phyloP scores from a whole-genome alignment of 1,140 invertebrate genomes.

The Leptinotarsa defecta region DNA sequence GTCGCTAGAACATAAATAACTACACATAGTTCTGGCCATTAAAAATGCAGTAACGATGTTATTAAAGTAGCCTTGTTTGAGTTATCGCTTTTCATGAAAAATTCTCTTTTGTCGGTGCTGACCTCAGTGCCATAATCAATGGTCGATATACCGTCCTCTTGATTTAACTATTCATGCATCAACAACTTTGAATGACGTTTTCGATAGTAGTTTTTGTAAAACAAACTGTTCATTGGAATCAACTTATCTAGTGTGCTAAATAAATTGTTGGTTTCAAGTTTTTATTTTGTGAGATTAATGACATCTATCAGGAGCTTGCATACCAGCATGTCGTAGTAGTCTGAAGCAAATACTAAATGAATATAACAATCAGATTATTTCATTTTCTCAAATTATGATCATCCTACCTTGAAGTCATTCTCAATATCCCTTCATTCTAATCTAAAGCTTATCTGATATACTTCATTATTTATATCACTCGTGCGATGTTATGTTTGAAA shows the following conservation, averaged over 20 bases:
- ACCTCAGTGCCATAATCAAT: constrained; percentile 14
- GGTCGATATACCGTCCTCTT: constrained; percentile 1
- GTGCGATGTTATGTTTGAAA: no score
- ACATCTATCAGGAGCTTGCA: no score
- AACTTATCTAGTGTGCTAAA: background rate
- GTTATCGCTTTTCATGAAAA: constrained; percentile 13
- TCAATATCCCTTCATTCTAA: no score
- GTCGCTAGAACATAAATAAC: constrained; percentile 11
- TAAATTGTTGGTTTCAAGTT: background rate
- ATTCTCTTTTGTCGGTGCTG: constrained; percentile 13
- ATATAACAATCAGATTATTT: no score
- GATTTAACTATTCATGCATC: constrained; percentile 10
- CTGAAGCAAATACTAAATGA: no score
- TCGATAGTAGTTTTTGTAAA: background rate
- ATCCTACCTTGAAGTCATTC: no score
- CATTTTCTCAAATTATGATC: no score
- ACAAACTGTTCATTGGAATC: background rate
- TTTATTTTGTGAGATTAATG: no score
- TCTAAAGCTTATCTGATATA: no score
- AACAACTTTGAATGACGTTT: background rate
- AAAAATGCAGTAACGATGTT: constrained; percentile 14
- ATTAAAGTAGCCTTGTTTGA: constrained; percentile 9
- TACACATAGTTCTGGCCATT: constrained; percentile 13
- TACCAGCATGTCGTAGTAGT: no score
- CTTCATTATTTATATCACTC: no score